Conservation (phyloP, 1,140 invertebrate genomes). For the Drosophila bocki region DNA sequence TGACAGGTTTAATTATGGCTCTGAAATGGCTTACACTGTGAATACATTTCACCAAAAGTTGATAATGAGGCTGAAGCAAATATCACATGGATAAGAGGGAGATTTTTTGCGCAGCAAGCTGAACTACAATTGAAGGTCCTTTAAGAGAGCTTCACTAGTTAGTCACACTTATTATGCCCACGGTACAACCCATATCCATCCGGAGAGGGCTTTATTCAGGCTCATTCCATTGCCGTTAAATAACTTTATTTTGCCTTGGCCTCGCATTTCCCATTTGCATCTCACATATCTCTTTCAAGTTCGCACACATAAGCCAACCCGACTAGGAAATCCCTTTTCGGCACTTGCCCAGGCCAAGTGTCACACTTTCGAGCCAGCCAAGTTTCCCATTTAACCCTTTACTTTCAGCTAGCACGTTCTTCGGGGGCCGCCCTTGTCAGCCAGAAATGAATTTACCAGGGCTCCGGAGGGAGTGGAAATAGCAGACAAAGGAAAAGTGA, state of each 20-base stretch:
- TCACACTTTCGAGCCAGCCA: slow-evolving; percentile 26
- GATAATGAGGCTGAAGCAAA: not conserved
- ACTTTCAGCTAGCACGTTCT: slow-evolving; percentile 19
- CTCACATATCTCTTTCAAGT: slow-evolving; percentile 27
- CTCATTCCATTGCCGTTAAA: slow-evolving; percentile 18
- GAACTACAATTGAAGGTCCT: not conserved
- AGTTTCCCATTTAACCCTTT: slow-evolving; percentile 36
- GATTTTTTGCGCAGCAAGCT: not conserved
- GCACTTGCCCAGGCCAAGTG: slow-evolving; percentile 29
- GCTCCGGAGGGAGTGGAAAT: slow-evolving; percentile 8
- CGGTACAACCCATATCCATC: not conserved
- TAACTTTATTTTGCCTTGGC: slow-evolving; percentile 19
- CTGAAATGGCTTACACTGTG: not conserved
- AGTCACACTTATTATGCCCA: not conserved
- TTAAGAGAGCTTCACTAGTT: not conserved
- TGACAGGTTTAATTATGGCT: slow-evolving; percentile 20
- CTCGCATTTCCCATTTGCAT: slow-evolving; percentile 20
- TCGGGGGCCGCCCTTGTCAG: slow-evolving; percentile 19
- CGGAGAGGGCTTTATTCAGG: not conserved
- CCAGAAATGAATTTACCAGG: slow-evolving; percentile 28
- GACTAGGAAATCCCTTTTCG: slow-evolving; percentile 29
- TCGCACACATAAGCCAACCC: slow-evolving; percentile 19
- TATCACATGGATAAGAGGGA: not conserved
- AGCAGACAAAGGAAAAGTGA: slow-evolving; percentile 20
- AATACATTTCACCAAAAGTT: slow-evolving; percentile 1